Evolutionary conservation across 35 echinoderm and acorn worm genomes (phyloP), one percentile per base, ranked within the genome.

Genomic region (Apostichopus japonicus): DNA sequence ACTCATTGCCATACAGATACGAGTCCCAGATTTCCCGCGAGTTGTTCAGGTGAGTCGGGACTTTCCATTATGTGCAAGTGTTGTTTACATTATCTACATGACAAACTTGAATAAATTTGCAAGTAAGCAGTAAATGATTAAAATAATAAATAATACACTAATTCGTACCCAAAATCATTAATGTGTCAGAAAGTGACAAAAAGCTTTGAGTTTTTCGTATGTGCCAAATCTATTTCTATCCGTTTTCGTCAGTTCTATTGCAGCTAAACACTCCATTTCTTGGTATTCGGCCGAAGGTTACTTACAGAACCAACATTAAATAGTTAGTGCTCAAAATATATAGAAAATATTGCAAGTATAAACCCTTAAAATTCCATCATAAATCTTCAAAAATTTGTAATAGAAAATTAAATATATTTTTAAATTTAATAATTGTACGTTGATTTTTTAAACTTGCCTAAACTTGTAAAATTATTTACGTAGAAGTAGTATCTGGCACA

Each of bases 261-360:
- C 54, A 84, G 54, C 21, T 7, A 55, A 57, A 57, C 54, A 84
- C 54, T 57, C n/a, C 54, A 23, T 84, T 84, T 84, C 81, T 58
- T 58, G 54, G 81, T 84, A 84, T 84, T 84, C 57, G 81, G 81
- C 81, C 81, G 17, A 58, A 22, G 81, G 22, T 75, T 75, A 19
- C 71, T 19, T 5, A 75, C 6, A 21, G 71, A 75, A 75, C 2
- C 17, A 6, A 75, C 71, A 75, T 19, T 75, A 75, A 75, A 21
- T 75, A 75, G 71, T 75, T 21, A 7, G 17, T n/a, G 71, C 7
- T n/a, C 71, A 75, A 4, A 75, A 21, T 2, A 1, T 61, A 13
- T 61, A 8, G 8, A 11, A 61, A 61, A 61, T 61, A 61, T 61
- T 61, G 7, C 13, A 61, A 8, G 13, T 61, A 13, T 7, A 61